phyloP scores from a whole-genome alignment of 2,888 invertebrate species.

The Helobdella robusta region DNA sequence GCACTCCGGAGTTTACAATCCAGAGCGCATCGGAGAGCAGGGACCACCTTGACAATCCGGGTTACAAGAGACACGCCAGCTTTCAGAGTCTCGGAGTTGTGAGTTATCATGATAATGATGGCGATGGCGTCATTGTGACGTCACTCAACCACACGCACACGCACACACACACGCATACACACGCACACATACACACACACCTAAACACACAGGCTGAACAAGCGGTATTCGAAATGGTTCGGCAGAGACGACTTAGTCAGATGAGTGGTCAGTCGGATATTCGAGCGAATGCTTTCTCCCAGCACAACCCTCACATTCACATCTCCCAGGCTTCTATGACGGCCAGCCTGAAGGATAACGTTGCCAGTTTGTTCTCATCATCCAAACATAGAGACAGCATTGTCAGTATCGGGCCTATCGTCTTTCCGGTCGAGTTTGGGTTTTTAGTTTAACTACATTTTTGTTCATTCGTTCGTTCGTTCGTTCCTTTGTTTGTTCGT shows the following conservation, averaged over 20 bases:
- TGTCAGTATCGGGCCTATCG: constrained; percentile 27
- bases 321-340: constrained; percentile 29
- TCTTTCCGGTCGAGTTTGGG: constrained; percentile 28
- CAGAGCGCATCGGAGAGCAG: constrained; percentile 23
- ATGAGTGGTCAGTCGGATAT: constrained; percentile 19
- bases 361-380: constrained; percentile 10
- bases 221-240: constrained; percentile 26
- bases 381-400: constrained; percentile 23
- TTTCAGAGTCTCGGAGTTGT: constrained; percentile 31
- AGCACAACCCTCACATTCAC: constrained; percentile 26
- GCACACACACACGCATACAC: no score
- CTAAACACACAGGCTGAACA: constrained; percentile 22
- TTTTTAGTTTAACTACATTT: no score
- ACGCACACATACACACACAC: neutral
- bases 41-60: constrained; percentile 33
- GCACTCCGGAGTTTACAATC: constrained; percentile 25
- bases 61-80: constrained; percentile 31
- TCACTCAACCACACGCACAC: no score
- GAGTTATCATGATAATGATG: no score
- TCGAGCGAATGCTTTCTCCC: neutral
- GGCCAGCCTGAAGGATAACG: constrained; percentile 21
- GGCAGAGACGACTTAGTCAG: constrained; percentile 25
- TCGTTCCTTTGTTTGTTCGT: no score
- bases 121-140: no score
- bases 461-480: no score